A percentile compares a stretch with the other conserved stretches of the same genome.
Conservation (phyloP, 2,797 vertebrate genomes). For the Cynopterus sphinx region DNA sequence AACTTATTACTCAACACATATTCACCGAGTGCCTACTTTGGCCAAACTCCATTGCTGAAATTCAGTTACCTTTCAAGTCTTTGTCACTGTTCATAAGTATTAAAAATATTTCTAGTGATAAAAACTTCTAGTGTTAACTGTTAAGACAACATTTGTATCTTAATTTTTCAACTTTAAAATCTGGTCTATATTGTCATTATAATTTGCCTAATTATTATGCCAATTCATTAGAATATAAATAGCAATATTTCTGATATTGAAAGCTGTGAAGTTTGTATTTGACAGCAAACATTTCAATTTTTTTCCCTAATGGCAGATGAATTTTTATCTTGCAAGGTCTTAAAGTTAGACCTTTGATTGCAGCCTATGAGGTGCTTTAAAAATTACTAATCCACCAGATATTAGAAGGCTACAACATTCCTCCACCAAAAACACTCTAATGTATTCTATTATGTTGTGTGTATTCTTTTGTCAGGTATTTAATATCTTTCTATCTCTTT, state of each 20-base stretch:
- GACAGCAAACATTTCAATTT: neutral
- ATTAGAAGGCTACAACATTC: neutral
- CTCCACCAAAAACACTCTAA: neutral
- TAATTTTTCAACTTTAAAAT: constrained; percentile 8
- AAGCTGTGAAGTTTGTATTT: neutral
- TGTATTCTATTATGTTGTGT: neutral
- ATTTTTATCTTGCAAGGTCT: neutral
- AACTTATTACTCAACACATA: neutral
- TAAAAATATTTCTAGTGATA: neutral
- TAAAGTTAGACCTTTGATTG: neutral
- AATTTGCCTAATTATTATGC: neutral
- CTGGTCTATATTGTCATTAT: neutral
- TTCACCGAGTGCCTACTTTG: neutral
- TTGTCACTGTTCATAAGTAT: neutral
- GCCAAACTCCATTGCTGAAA: neutral
- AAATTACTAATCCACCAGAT: neutral
- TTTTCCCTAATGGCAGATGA: neutral
- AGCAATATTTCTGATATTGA: neutral
- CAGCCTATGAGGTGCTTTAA: neutral
- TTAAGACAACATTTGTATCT: neutral
- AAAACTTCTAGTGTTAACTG: neutral
- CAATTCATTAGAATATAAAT: neutral
- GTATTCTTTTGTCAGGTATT: neutral
- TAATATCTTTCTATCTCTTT: neutral
- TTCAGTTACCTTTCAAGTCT: neutral